Percentiles rank a stretch among this genome's conserved stretches.
Conservation (phyloP, 2,113 vertebrate genomes). For the Campylomormyrus numenius region DNA sequence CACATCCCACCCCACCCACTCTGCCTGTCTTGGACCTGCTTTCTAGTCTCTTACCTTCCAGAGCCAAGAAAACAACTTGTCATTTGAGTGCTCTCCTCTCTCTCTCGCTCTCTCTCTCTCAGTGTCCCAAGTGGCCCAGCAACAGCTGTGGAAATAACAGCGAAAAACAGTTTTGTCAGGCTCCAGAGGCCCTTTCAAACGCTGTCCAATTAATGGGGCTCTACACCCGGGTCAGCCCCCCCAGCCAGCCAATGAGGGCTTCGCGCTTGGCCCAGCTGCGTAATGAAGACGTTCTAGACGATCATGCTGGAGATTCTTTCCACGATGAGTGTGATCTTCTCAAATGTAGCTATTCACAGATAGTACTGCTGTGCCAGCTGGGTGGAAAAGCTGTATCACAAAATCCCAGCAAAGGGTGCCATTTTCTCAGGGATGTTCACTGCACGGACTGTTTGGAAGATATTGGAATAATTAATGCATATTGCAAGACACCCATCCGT, state of each 20-base stretch:
- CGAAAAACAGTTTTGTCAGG: slow-evolving; percentile 37
- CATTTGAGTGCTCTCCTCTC: slow-evolving; percentile 1
- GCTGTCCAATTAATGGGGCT: slow-evolving; percentile 32
- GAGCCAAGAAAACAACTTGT: slow-evolving; percentile 21
- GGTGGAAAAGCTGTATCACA: slow-evolving; percentile 5
- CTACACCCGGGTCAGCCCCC: background rate
- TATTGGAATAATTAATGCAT: background rate
- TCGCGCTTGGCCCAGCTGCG: background rate
- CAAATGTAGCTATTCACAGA: background rate
- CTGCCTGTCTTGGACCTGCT: background rate
- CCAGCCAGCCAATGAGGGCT: background rate
- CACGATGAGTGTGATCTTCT: background rate
- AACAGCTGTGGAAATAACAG: slow-evolving; percentile 40
- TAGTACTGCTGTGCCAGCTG: background rate
- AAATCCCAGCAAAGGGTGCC: background rate
- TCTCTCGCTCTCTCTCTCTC: background rate
- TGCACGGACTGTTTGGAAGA: background rate
- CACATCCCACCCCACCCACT: background rate
- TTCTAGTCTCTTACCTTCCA: slow-evolving; percentile 8
- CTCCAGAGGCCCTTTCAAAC: slow-evolving; percentile 28
- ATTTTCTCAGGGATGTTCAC: background rate
- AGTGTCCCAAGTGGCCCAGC: slow-evolving; percentile 24
- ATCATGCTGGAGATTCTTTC: slow-evolving; percentile 13
- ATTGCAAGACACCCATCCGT: background rate
- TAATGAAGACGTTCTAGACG: slow-evolving; percentile 12